Evolutionary conservation across 2,113 vertebrate genomes (phyloP), one percentile per base, ranked within the genome.

Genomic region (Petrocephalus microphthalmus): DNA sequence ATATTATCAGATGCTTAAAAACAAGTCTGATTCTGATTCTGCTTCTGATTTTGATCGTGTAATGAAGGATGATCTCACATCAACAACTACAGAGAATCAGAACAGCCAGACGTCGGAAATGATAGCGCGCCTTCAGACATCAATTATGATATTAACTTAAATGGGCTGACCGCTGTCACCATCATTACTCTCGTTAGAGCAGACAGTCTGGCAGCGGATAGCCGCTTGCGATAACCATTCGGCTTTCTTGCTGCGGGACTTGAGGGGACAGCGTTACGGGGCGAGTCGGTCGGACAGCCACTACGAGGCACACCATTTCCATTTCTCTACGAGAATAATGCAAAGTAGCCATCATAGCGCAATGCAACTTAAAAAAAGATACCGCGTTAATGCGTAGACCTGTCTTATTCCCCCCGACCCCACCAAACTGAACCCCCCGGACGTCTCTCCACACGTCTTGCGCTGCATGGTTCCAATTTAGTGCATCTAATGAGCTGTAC

Each of bases 391-490:
- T 45, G 20, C 45, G 5, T 20, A 83, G 78, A 84, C 86, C 54
- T 84, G 86, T 87, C 74, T n/a, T 84, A 67, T 29, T n/a, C 49
- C 85, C 84, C 64, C 19, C 47, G 20, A 19, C 67, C 52, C 51
- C 45, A 86, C 88, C n/a, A 37, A 81, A 13, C 45, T 84, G 25
- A 81, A 29, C 53, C 33, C 29, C 88, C 57, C 67, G 81, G 88
- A 52, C 53, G 20, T 71, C 85, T 64, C 85, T 33, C 89, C 83
- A 87, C 78, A 90, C 92, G 92, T 93, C 93, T 91, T 90, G 60
- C 89, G 84, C 93, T 92, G 93, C 93, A 95, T 95, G 95, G 93
- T 96, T 96, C 93, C 95, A 95, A 95, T 96, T 96, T 95, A 92
- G 91, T 90, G 92, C 91, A 88, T 95, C 95, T 96, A 96, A 95